phyloP scores from a whole-genome alignment of 2,113 vertebrate genomes.

The Odocoileus hemionus region DNA sequence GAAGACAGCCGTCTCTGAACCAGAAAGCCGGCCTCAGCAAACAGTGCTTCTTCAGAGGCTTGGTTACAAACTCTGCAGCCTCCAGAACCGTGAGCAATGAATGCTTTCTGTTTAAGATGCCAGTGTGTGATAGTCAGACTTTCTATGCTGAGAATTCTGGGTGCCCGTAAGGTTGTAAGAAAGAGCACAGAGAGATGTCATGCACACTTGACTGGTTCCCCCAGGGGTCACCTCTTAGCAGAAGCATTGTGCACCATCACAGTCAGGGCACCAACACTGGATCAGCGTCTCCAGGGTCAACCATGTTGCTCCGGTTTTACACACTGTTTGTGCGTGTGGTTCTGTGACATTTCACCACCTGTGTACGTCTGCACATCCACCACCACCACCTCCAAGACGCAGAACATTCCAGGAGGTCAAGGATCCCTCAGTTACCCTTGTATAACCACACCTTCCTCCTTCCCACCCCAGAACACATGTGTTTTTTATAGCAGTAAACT shows the following conservation, averaged over 20 bases:
- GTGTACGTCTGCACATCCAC: background rate
- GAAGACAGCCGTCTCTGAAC: background rate
- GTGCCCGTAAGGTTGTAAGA: background rate
- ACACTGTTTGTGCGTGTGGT: background rate
- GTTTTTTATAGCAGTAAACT: background rate
- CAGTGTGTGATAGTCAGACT: background rate
- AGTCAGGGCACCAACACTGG: background rate
- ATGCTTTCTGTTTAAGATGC: background rate
- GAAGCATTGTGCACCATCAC: background rate
- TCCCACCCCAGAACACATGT: background rate
- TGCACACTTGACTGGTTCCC: background rate
- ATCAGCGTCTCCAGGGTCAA: background rate
- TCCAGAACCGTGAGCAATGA: background rate
- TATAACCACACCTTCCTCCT: background rate
- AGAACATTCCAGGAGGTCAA: background rate
- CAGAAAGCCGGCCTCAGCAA: background rate
- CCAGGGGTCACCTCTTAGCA: background rate
- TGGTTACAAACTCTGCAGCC: background rate
- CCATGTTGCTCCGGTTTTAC: background rate
- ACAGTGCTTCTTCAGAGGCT: background rate
- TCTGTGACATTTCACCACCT: background rate
- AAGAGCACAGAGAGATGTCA: background rate
- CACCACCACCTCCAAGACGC: background rate
- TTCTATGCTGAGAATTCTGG: constrained; percentile 15
- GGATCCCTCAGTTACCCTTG: background rate